Evolutionary conservation across 1,140 invertebrate genomes (phyloP).

Genomic region (Probaryconus sp.): DNA sequence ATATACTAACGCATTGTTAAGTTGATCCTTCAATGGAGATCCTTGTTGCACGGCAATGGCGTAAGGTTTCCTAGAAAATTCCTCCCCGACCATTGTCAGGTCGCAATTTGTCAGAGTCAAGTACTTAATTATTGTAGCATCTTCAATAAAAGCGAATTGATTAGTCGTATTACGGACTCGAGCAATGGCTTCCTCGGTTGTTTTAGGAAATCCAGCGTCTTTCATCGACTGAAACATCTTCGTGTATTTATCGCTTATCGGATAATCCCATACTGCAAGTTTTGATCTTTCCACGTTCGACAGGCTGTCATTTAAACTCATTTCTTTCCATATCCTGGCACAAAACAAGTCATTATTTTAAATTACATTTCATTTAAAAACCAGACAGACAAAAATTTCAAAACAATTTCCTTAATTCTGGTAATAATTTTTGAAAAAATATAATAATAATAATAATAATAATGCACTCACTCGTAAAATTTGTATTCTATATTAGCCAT

Average conservation of each 20-base stretch:
- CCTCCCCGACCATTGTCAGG: constrained; percentile 93
- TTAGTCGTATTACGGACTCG: constrained; percentile 88
- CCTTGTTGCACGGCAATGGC: constrained; percentile 97
- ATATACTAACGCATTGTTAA: constrained; percentile 89
- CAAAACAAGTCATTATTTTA: background rate
- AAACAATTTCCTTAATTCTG: constrained; percentile 1
- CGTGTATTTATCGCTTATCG: constrained; percentile 98
- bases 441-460: constrained; percentile 37
- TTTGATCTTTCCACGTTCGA: constrained; percentile 93
- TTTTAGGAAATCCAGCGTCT: constrained; percentile 88
- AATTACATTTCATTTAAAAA: constrained; percentile 20
- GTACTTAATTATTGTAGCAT: constrained; percentile 95
- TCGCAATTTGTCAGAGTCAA: constrained; percentile 92
- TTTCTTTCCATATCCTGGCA: constrained; percentile 96
- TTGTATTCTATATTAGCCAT: constrained; percentile 97
- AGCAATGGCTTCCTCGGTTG: constrained; percentile 86
- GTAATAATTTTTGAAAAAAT: background rate
- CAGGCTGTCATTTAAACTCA: constrained; percentile 96
- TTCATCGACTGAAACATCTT: constrained; percentile 99
- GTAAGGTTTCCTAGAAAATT: constrained; percentile 97
- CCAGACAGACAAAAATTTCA: constrained; percentile 1
- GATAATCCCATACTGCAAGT: constrained; percentile 99
- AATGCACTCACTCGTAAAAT: constrained; percentile 98
- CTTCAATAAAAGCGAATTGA: constrained; percentile 96
- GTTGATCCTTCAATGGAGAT: constrained; percentile 93